Percentiles rank a stretch among this genome's conserved stretches.
Conservation (phyloP, 2,113 vertebrate genomes). For the Zootoca vivipara region DNA sequence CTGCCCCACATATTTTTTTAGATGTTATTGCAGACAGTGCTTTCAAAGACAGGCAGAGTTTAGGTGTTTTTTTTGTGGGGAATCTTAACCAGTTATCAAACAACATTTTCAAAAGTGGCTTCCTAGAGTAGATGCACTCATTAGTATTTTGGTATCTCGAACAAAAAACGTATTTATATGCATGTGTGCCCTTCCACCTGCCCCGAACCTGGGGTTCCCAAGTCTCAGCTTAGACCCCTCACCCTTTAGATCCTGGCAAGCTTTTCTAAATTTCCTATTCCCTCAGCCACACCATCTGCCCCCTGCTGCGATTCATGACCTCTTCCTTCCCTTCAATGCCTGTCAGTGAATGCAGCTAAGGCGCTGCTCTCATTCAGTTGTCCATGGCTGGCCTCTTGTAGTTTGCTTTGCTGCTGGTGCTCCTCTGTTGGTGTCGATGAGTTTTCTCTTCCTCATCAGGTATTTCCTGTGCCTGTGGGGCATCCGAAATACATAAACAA, state of each 20-base stretch:
- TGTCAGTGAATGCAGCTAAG: background rate
- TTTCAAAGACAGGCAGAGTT: conserved; percentile 52
- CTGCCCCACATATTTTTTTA: conserved; percentile 16
- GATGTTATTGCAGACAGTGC: conserved; percentile 37
- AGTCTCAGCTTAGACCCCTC: background rate
- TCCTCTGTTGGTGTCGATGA: background rate
- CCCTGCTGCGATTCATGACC: background rate
- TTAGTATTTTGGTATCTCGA: background rate
- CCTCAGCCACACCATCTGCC: background rate
- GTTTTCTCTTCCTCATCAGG: background rate
- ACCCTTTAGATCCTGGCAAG: background rate
- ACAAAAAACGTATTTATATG: background rate
- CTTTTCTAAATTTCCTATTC: background rate
- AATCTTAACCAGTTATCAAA: background rate
- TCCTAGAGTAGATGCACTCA: background rate
- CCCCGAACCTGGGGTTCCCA: background rate
- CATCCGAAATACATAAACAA: background rate
- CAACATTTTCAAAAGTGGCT: conserved; percentile 19
- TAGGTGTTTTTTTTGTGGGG: background rate
- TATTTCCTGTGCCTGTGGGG: background rate
- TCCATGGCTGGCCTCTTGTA: background rate
- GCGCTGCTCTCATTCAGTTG: background rate
- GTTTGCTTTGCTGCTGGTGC: background rate
- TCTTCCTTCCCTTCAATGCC: background rate
- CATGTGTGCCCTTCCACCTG: background rate